Conservation (phyloP, 2,888 invertebrate genomes). For the Pomacea canaliculata region DNA sequence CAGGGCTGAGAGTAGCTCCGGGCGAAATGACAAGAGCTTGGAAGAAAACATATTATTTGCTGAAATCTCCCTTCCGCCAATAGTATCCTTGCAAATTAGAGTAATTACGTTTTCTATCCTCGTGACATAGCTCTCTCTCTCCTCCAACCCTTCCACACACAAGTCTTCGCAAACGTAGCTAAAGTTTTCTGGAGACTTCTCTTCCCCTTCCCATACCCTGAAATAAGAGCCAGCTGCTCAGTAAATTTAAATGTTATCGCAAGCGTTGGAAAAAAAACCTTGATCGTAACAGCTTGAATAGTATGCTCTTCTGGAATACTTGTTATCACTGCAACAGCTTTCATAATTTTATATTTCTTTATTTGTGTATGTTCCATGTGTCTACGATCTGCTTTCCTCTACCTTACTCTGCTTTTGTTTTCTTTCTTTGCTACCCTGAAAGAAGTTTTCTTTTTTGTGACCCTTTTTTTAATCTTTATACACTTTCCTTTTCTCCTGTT, state of each 20-base stretch:
- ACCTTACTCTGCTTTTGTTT: no score
- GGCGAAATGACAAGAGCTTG: constrained; percentile 28
- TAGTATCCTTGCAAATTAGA: constrained; percentile 31
- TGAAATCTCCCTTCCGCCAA: constrained; percentile 24
- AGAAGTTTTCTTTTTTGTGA: no score
- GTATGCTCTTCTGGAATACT: no score
- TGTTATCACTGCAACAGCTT: no score
- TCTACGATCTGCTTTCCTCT: no score
- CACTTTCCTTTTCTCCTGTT: no score
- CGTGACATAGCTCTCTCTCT: constrained; percentile 31
- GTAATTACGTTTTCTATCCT: constrained; percentile 35
- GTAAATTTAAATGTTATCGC: no score
- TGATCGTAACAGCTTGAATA: not conserved
- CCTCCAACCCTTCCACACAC: not conserved
- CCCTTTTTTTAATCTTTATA: no score
- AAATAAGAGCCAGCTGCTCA: constrained; percentile 9
- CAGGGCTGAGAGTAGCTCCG: constrained; percentile 9
- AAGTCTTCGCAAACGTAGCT: constrained; percentile 1
- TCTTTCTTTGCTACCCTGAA: no score
- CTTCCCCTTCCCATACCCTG: not conserved
- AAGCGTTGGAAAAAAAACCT: not conserved
- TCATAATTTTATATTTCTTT: no score
- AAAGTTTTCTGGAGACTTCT: constrained; percentile 2
- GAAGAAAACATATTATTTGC: constrained; percentile 39
- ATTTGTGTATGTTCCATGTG: no score